Base-by-base conservation (phyloP, 2,888 invertebrate genomes). In the Venusia cambrica region DNA sequence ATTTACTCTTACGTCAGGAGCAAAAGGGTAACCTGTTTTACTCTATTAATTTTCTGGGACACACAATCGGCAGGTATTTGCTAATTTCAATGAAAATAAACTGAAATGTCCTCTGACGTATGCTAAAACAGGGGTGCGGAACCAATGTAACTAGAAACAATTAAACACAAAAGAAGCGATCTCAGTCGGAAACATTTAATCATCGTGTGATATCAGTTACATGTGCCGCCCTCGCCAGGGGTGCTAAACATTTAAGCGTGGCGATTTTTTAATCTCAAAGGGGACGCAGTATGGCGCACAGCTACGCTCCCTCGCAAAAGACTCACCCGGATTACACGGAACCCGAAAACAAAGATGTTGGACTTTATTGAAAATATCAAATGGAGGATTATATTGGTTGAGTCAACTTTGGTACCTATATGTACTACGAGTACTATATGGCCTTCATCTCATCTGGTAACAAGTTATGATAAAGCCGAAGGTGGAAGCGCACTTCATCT, bases 141-240 rank as follows among this genome's bases (percentile, higher is more conserved):
- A 27, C 5, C 16, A 18, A 13, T 36, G 32, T 17, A 33, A 33
- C 35, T 39, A 36, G 32, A 28, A 20, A 38, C 49, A 44, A 57
- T 65, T 56, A 60, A 58, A 60, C 45, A 37, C 38, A 57, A 62
- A 62, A 54, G 55, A 52, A 57, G 46, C 57, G 54, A 62, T 55
- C 45, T 57, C 51, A 48, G 49, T 55, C 48, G 65, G 65, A 64
- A 65, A 66, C 49, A 64, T 69, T 69, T 70, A 70, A 72, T 71
- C 69, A 58, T 64, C 65, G 64, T 68, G 68, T 52, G 71, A 69
- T 63, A 54, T 56, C 51, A 46, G 46, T 47, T 44, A 41, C 48
- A 37, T 38, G 27, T 37, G 36, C 28, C 37, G 40, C 31, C 38
- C 45, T 31, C 34, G 7, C 9, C 13, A 20, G 36, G 36, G 36